Base-by-base conservation (phyloP, 2,797 vertebrate species). In the Echeneis naucrates region DNA sequence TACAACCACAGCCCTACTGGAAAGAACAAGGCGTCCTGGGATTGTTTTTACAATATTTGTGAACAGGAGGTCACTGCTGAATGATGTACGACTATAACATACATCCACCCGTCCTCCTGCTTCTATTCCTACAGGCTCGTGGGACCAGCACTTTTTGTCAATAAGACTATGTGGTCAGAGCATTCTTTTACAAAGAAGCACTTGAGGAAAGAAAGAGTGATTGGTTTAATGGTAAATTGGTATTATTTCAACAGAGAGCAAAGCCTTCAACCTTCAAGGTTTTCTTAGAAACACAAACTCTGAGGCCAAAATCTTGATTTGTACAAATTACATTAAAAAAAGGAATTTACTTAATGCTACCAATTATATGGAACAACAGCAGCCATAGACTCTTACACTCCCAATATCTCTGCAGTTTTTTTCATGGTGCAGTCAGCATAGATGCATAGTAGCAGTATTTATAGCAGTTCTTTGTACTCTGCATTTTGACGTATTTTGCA, bases 11-110 rank as follows among this genome's bases (percentile, higher is more conserved):
- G 45, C n/a, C 47, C 19, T 42, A 27, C 42, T n/a, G 14, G 37
- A 68, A 60, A 56, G n/a, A 50, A 51, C 40, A 56, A 75, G 37
- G 53, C 53, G 3, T 48, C 21, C 74, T 61, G 60, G 61, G 47
- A 85, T 72, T 72, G 78, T 82, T 85, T 88, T 47, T 60, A 68
- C 47, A 80, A 44, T 65, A 68, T 35, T 38, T 52, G 63, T 8
- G 51, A 75, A 59, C 62, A 53, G 67, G 48, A 65, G 67, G 68
- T 76, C 52, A 47, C 45, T 42, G 68, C 33, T 78, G 75, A 75
- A 62, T 63, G 63, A 63, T 60, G 16, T 11, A 47, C 21, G 44
- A 14, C 27, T 23, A 52, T 54, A 60, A 40, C 57, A 47, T 56
- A 12, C 17, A 51, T 63, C 8, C 33, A 16, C 45, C 50, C 23